Evolutionary conservation across 2,888 invertebrate species (phyloP), one percentile per base, ranked within the genome.

Genomic region (Amphipoea oculea): DNA sequence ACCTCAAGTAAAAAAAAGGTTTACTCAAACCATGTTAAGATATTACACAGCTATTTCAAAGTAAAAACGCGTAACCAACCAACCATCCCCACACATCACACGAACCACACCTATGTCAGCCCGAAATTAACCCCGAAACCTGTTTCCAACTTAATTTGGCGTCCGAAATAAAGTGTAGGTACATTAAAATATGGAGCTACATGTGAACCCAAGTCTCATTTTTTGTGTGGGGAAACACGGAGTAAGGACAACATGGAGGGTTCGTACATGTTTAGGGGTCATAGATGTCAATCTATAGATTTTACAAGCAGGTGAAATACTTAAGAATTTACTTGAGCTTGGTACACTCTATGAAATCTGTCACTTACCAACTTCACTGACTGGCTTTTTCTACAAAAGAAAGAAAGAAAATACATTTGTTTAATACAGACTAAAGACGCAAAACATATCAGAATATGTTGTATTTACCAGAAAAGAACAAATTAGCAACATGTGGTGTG

Each of bases 131-230:
- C 73, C 76, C 71, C 73, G 17, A 76, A 86, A 86, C 75, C 83
- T 81, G 81, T 86, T 86, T 73, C 54, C 60, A 81, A 86, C 78
- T 86, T 87, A 87, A 86, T 87, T 83, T 79, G 69, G 76, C 76
- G 73, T 78, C 73, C 77, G n/a, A 71, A 87, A 79, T 84, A 84
- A 82, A 82, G 79, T 82, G 76, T 69, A 36, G 36, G 36, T 36
- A 76, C 78, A 84, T 87, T 79, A 76, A 87, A 73, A 73, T 83
- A 72, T 76, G 71, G 72, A 71, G 78, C 67, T 76, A 83, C 85
- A 79, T 85, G 76, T 67, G 73, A 78, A 60, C 67, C 14, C 67
- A n/a, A 42, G 72, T 23, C 66, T 60, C 20, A 23, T 82, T 83
- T 78, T 77, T 68, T 78, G 60, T 73, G 63, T 69, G n/a, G 11